Evolutionary conservation across 1,140 invertebrate species (phyloP), one percentile per base, ranked within the genome.

Genomic region (Eufriesea mexicana): DNA sequence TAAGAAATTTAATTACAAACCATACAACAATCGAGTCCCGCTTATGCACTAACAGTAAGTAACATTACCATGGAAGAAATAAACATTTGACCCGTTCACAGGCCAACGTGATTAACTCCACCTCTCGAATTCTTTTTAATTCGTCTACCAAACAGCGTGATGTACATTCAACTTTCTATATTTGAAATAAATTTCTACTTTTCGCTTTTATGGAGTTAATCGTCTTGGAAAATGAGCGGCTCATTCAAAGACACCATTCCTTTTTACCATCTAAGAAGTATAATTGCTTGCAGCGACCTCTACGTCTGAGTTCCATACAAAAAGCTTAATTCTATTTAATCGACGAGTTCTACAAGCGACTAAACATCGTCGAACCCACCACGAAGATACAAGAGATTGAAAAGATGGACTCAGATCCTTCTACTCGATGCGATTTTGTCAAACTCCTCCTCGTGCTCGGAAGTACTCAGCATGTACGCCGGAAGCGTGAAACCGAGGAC

Each of bases 361-460:
- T 9, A 55, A 72, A 2, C 25, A 54, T 28, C 71, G 14, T 59
- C 8, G 55, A 59, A 51, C 20, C 47, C 28, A 28, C 25, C 2
- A 20, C 28, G 5, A 18, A 25, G 7, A 12, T 23, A 57, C 35
- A 68, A 74, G n/a, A 55, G 12, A 61, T 9, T 0, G 2, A 20
- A 14, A 47, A 0, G 7, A 16, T 0, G 8, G 47, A 2, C 16
- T 18, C 8, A 54, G 35, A 49, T n/a, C 7, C 49, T 5, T 25
- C 16, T 14, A 12, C 70, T 57, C 0, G 84, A 78, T 35, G 93
- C 84, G 16, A 90, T 57, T 88, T 95, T 95, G 87, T 97, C 96
- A 87, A 97, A 96, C 68, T 95, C 95, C 82, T 92, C 93, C 91
- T 97, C 96, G 76, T 96, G 95, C 66, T 96, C 96, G 47, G 96